Base-by-base conservation (phyloP, 2,797 vertebrate species). In the Peromyscus attwateri region DNA sequence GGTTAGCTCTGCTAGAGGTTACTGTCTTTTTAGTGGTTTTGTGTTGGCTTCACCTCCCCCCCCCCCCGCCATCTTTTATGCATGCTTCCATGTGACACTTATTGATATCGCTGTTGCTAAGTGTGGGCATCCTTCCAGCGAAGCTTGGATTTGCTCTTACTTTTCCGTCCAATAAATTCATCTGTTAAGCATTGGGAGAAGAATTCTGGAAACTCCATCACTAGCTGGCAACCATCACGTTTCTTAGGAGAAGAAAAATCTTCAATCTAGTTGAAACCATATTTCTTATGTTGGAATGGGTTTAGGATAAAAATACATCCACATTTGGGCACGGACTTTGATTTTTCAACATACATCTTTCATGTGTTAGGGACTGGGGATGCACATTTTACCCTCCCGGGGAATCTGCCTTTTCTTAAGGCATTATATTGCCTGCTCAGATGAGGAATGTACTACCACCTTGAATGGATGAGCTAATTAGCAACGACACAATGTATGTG, bases 171-270 rank as follows among this genome's bases (percentile, higher is more conserved):
- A 97, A 97, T 95, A 97, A 96, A 97, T 95, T 96, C 96, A 95
- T 98, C 95, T 97, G 96, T 95, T 94, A 97, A 97, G 91, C 96
- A 97, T 93, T 89, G 85, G 73, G 93, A 95, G 91, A 97, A 96
- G 94, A 97, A 95, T 95, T 97, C 97, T 98, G 97, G 96, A 96
- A 96, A 97, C 95, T 95, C 92, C 91, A 95, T 94, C 97, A 92
- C 96, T 81, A 73, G 94, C 79, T 96, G 97, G 97, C 97, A 98
- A 94, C 95, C 82, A 94, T 96, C 94, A 92, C 94, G 90, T 93
- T 97, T 98, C 96, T 96, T 96, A 96, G 95, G 93, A 95, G 68
- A 92, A 97, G 95, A 98, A 96, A 97, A 97, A 96, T 96, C 94
- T 97, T 96, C 94, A 68, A 84, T 96, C 84, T 96, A 95, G 97